Conservation (phyloP, 1,140 invertebrate genomes). For the Drosophila aff. region DNA sequence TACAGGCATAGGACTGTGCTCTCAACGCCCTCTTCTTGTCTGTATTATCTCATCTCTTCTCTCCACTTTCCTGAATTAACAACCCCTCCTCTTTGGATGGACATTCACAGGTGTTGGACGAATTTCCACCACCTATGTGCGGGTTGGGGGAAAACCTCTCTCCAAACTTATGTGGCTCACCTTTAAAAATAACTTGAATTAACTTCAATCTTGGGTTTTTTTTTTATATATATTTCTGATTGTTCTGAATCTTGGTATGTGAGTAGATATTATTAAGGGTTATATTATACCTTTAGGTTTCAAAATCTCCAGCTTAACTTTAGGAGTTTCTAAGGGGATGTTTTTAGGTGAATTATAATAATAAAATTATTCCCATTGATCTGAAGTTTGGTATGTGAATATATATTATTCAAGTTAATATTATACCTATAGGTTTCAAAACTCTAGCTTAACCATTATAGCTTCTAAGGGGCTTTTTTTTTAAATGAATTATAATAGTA, state of each 20-base stretch:
- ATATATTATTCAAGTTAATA: no score
- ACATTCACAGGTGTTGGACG: constrained; percentile 19
- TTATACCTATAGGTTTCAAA: no score
- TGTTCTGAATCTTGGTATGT: not conserved
- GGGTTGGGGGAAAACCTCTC: not conserved
- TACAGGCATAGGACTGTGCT: constrained; percentile 33
- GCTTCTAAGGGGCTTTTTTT: no score
- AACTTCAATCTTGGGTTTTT: no score
- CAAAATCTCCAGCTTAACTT: accelerated
- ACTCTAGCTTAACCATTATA: no score
- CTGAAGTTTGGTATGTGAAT: not conserved
- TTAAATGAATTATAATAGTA: no score
- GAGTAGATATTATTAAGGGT: not conserved
- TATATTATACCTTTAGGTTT: not conserved
- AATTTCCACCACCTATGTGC: constrained; percentile 8
- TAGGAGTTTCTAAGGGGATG: accelerated
- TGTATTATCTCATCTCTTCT: not conserved
- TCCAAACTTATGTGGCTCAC: not conserved
- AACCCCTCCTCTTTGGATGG: not conserved
- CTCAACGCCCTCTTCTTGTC: constrained; percentile 28
- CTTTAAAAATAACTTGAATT: constrained; percentile 3
- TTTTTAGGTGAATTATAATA: not conserved
- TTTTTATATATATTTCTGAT: not conserved
- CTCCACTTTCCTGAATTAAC: not conserved
- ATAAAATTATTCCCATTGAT: not conserved